Base-by-base conservation (phyloP, 2,888 invertebrate genomes). In the Tiliacea citrago region DNA sequence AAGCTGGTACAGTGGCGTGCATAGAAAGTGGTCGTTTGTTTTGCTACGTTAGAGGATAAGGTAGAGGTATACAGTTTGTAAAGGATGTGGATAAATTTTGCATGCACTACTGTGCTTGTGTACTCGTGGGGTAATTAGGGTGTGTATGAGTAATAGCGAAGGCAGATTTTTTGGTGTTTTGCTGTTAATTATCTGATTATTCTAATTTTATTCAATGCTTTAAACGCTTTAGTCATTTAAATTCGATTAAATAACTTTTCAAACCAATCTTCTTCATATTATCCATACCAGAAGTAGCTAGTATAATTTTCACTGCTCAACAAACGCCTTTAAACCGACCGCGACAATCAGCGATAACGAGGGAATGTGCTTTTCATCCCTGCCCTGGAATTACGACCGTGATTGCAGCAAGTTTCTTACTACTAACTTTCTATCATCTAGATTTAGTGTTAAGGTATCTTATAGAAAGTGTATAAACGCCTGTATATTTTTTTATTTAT, bases 1-100 rank as follows among this genome's bases (percentile, higher is more conserved):
- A 86, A 85, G 81, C 72, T 21, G 7, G 49, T 88, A 86, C 88
- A 87, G 72, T 86, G 79, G 60, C 70, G 75, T 70, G 69, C 83
- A 86, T 68, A 76, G 72, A 78, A 77, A 81, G 39, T 65, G 71
- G 47, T 68, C 68, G 49, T 51, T 72, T 85, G 72, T 82, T 82
- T 77, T 73, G 47, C 18, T 12, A 81, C 62, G 53, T 67, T 70
- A 67, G 49, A 53, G 35, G 67, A 51, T 61, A 66, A 35, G 51
- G 39, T 39, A 21, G 8, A 42, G 7, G 69, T 45, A 53, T 4
- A 39, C 39, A 72, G 62, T 69, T 39, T 39, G 39, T 84, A 55
- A n/a, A 62, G 57, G 69, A 53, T 35, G 57, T 57, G 42, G 12
- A 85, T 75, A 39, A 71, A 75, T 62, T 69, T 80, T 84, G 39